A percentile compares a stretch with the other conserved stretches of the same genome.
Evolutionary conservation across 2,888 invertebrate species (phyloP).

Genomic region (Tuberolachnus salignus): DNA sequence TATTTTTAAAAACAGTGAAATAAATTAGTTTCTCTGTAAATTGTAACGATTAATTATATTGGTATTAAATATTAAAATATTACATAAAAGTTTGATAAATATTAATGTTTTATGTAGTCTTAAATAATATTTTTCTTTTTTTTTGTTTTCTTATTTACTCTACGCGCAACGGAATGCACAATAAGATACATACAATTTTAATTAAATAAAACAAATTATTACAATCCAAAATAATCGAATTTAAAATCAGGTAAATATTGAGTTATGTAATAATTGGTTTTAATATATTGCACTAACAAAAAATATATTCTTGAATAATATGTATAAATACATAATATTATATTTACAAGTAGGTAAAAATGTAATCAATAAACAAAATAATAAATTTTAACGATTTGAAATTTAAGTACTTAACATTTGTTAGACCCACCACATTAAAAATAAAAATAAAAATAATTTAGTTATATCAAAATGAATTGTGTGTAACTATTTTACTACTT

Average conservation of each 20-base stretch:
- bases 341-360: constrained; percentile 31
- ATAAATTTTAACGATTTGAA: constrained; percentile 21
- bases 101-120: not conserved
- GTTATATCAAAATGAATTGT: constrained; percentile 33
- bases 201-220: constrained; percentile 31
- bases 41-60: not conserved
- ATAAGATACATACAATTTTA: constrained; percentile 33
- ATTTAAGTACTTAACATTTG: constrained; percentile 45
- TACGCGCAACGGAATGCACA: constrained; percentile 7
- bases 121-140: not conserved
- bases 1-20: not conserved
- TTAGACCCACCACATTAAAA: constrained; percentile 51
- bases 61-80: constrained; percentile 13
- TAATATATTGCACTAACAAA: constrained; percentile 45
- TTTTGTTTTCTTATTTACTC: too few species aligned
- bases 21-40: not conserved
- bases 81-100: constrained; percentile 4
- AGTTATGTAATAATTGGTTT: constrained; percentile 30
- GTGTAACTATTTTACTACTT: constrained; percentile 37
- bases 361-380: constrained; percentile 37
- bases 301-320: constrained; percentile 15
- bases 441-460: constrained; percentile 46
- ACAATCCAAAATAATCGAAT: constrained; percentile 3
- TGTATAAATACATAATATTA: not conserved
- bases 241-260: constrained; percentile 16